These are phyloP conservation scores for Telmatochromis brichardi DNA, from an alignment of 2,113 vertebrate genomes.

Conservation along the genomic window DNA sequence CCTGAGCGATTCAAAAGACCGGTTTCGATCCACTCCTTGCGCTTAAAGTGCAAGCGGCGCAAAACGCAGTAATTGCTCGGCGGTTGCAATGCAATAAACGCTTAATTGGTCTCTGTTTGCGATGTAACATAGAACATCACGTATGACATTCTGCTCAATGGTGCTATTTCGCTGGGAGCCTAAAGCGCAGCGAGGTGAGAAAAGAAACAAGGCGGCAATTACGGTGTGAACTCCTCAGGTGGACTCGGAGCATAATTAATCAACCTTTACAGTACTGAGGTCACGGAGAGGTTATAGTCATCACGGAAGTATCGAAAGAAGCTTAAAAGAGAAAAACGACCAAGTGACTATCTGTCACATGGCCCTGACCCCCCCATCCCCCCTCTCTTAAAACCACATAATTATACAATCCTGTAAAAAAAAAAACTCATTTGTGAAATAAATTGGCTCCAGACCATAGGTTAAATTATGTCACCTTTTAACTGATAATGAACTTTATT, in stretches of 20 bases:
- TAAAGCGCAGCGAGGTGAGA: neutral
- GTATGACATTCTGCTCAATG: neutral
- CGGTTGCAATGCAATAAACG: constrained; percentile 19
- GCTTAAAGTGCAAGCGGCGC: constrained; percentile 29
- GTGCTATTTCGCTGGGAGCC: neutral
- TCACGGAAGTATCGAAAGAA: neutral
- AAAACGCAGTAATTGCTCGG: constrained; percentile 29
- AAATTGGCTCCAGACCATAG: neutral
- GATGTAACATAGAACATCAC: neutral
- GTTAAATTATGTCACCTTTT: neutral
- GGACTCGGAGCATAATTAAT: constrained; percentile 22
- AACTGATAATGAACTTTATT: neutral
- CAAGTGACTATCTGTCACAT: neutral
- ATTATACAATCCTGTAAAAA: neutral
- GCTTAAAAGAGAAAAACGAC: constrained; percentile 10
- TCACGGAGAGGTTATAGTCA: neutral
- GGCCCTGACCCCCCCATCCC: neutral
- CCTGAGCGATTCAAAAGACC: constrained; percentile 19
- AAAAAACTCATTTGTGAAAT: neutral
- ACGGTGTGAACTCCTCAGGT: neutral
- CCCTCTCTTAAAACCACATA: neutral
- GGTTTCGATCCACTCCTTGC: neutral
- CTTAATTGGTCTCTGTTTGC: constrained; percentile 31
- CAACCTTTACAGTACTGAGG: neutral
- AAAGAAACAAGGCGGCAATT: constrained; percentile 6